A percentile compares a stretch with the other conserved stretches of the same genome.
phyloP scores from a whole-genome alignment of 92 coral and sea anemone genomes.

The Zoanthus gigantus region DNA sequence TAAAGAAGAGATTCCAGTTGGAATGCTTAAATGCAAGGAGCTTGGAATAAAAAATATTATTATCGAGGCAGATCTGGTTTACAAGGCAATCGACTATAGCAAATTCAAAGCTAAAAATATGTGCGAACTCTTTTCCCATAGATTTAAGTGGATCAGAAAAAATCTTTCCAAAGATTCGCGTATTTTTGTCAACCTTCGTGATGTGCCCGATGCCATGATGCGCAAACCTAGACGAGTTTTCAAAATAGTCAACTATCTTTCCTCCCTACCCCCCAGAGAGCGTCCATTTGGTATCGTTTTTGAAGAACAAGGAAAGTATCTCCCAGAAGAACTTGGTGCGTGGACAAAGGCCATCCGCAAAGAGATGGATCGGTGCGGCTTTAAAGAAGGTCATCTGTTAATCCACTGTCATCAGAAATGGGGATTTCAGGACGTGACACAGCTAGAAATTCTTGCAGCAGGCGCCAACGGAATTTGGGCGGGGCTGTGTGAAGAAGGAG shows the following conservation, averaged over 20 bases:
- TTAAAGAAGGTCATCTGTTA: conserved; percentile 56
- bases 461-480: too few species aligned
- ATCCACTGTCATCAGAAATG: conserved; percentile 67
- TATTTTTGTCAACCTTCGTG: conserved; percentile 57
- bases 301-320: conserved; percentile 79
- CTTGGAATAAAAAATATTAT: conserved; percentile 71
- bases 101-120: conserved; percentile 64
- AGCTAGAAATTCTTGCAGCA: too few species aligned
- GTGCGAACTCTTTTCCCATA: conserved; percentile 53
- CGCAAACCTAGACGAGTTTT: conserved; percentile 52
- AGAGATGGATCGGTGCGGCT: conserved; percentile 74
- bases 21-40: conserved; percentile 72
- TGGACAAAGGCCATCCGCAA: conserved; percentile 79
- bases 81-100: conserved; percentile 73
- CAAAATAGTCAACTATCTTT: conserved; percentile 46
- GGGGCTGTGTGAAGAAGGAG: too few species aligned
- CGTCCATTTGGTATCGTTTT: conserved; percentile 70
- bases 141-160: conserved; percentile 74
- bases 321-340: conserved; percentile 80
- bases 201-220: conserved; percentile 62
- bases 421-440: conserved; percentile 20
- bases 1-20: conserved; percentile 71
- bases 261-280: conserved; percentile 25
- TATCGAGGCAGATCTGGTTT: conserved; percentile 82
- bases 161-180: conserved; percentile 64